Base-by-base conservation (phyloP, 2,888 invertebrate species). In the Phengaris arion region DNA sequence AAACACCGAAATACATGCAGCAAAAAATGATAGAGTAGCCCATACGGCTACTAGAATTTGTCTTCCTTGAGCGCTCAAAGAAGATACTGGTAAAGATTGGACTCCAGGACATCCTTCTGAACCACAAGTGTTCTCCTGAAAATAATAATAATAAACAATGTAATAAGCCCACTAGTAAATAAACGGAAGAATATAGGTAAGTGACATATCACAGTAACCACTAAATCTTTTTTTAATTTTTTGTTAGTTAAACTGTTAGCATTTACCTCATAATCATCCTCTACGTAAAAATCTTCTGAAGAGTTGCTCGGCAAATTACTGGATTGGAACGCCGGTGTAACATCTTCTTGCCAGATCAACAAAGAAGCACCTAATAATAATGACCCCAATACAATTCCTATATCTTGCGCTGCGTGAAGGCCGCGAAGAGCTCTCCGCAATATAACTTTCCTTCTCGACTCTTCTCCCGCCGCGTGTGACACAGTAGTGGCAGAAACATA, bases 401-500 rank as follows among this genome's bases (percentile, higher is more conserved):
- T 78, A 70, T 94, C 94, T 77, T 94, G 94, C 6, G 94, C 91
- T 0, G 92, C 93, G 10, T 93, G 84, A 6, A 93, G 84, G 45
- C 91, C 93, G 51, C 94, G 82, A 59, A 93, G 76, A 2, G 90
- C 85, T 83, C 95, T 80, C 80, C 93, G 78, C 79, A 94, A 75
- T 78, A 92, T 84, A 78, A 89, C 81, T 82, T 92, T 85, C 74
- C 91, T 83, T 75, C 92, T 87, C 8, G 82, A 80, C 76, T 93
- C 93, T 82, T 93, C 93, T 76, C 92, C 91, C 0, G 91, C 91
- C 0, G 94, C 92, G 82, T 95, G 95, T 0, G 95, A 92, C 35
- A 94, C 83, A 0, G 94, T 92, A n/a, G 95, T 95, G 4, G 95
- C 92, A 2, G 94, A 94, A 2, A 95, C 94, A 2, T 94, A 94